Conservation (phyloP, 2,797 vertebrate genomes). For the Apogon talboti region DNA sequence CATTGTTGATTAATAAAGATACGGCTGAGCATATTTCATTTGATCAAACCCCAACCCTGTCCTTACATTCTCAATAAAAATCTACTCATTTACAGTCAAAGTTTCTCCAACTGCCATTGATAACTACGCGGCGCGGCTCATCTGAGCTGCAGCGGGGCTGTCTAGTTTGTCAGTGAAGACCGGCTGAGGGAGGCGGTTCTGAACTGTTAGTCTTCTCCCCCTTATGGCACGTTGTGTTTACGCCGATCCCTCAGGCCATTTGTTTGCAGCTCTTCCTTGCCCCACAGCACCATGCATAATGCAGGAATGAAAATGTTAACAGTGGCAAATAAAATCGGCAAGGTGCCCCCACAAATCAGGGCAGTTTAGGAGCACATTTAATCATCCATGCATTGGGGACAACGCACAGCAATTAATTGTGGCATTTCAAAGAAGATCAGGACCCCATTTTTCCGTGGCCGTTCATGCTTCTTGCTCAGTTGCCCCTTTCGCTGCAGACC, state of each 20-base stretch:
- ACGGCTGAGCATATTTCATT: constrained; percentile 56
- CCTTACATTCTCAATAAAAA: constrained; percentile 22
- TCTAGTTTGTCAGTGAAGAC: constrained; percentile 60
- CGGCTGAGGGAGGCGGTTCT: constrained; percentile 52
- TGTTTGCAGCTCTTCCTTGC: constrained; percentile 87
- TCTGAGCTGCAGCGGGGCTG: constrained; percentile 32
- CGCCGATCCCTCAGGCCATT: constrained; percentile 84
- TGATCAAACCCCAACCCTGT: constrained; percentile 33
- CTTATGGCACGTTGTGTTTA: constrained; percentile 80
- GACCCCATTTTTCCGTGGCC: constrained; percentile 79
- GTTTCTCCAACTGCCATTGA: constrained; percentile 32
- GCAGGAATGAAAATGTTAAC: constrained; percentile 90
- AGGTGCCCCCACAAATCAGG: constrained; percentile 90
- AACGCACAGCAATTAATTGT: constrained; percentile 85
- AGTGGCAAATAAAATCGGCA: constrained; percentile 89
- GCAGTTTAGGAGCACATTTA: constrained; percentile 88
- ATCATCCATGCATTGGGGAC: constrained; percentile 83
- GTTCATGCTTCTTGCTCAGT: constrained; percentile 56
- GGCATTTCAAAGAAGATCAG: constrained; percentile 88
- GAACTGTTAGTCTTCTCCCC: constrained; percentile 75
- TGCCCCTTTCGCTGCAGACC: constrained; percentile 47
- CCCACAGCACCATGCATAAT: constrained; percentile 87
- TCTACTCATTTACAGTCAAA: constrained; percentile 21
- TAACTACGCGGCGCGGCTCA: background rate
- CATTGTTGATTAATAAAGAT: constrained; percentile 72